phyloP scores from a whole-genome alignment of 2,113 vertebrate genomes.

The Taurulus bubalis region DNA sequence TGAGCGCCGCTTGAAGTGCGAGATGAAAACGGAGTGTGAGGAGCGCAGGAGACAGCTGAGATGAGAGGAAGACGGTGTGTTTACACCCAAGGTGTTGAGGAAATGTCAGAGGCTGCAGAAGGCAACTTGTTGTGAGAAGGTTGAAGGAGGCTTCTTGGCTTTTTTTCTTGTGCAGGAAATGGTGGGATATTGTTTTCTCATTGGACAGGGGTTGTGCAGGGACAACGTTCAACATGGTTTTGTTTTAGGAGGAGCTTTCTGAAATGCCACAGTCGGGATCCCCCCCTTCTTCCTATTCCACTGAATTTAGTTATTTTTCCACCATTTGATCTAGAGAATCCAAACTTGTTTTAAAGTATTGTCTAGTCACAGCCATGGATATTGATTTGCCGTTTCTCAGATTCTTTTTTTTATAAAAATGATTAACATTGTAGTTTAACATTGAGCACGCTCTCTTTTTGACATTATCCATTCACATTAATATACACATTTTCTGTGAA shows the following conservation, averaged over 20 bases:
- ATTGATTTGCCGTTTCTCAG: not conserved
- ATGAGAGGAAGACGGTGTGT: constrained; percentile 62
- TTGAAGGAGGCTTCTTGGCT: constrained; percentile 51
- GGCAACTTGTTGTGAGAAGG: constrained; percentile 58
- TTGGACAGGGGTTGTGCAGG: constrained; percentile 36
- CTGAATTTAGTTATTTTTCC: not conserved
- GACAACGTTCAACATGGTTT: constrained; percentile 24
- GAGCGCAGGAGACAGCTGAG: constrained; percentile 61
- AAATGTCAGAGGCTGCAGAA: constrained; percentile 59
- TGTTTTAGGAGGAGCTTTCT: constrained; percentile 19
- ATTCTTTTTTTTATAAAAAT: not conserved
- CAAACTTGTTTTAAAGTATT: not conserved
- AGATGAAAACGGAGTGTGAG: constrained; percentile 71
- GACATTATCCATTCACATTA: not conserved
- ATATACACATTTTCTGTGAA: not conserved
- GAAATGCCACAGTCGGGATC: too few relatives aligned
- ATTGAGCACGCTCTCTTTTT: not conserved
- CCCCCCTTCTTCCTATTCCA: not conserved
- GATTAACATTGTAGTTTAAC: not conserved
- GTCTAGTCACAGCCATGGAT: not conserved
- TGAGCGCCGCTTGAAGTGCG: constrained; percentile 61
- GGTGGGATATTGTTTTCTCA: constrained; percentile 60
- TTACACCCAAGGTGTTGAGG: constrained; percentile 54
- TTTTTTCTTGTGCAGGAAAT: constrained; percentile 59
- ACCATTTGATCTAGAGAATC: not conserved